These are phyloP conservation scores for Brachypterus glaber DNA, from an alignment of 2,888 invertebrate genomes.

Conservation along the genomic window DNA sequence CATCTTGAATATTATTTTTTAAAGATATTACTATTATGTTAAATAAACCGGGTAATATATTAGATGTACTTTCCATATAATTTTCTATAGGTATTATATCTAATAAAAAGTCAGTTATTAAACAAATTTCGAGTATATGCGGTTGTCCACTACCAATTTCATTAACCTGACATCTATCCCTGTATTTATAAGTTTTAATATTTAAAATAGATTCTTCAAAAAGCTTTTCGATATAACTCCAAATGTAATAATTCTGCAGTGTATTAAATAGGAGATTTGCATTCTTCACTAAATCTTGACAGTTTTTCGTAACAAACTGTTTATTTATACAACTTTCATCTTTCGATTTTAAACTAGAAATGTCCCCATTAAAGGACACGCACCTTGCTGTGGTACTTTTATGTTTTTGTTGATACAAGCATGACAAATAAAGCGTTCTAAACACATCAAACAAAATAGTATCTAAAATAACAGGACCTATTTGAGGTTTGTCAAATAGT, in stretches of 20 bases:
- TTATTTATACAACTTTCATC: conserved; percentile 32
- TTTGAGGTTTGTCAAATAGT: conserved; percentile 77
- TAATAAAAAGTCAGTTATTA: conserved; percentile 62
- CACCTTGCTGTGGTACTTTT: conserved; percentile 32
- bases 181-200: conserved; percentile 30
- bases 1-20: conserved; percentile 45
- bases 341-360: conserved; percentile 34
- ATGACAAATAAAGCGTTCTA: conserved; percentile 49
- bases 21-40: conserved; percentile 54
- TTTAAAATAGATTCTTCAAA: conserved; percentile 43
- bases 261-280: conserved; percentile 77
- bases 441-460: conserved; percentile 71
- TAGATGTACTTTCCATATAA: conserved; percentile 65
- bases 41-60: conserved; percentile 69
- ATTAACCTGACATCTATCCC: conserved; percentile 35
- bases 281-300: conserved; percentile 67
- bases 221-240: conserved; percentile 65
- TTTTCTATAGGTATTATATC: conserved; percentile 68
- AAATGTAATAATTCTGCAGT: conserved; percentile 76
- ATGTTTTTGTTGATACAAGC: conserved; percentile 40
- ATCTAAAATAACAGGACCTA: conserved; percentile 69
- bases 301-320: conserved; percentile 39
- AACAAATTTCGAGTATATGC: conserved; percentile 58
- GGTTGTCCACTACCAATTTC: conserved; percentile 56
- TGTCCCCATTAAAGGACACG: conserved; percentile 38